Evolutionary conservation across 1,140 invertebrate genomes (phyloP), one percentile per base, ranked within the genome.

Genomic region (Diplogasteroides magnus): DNA sequence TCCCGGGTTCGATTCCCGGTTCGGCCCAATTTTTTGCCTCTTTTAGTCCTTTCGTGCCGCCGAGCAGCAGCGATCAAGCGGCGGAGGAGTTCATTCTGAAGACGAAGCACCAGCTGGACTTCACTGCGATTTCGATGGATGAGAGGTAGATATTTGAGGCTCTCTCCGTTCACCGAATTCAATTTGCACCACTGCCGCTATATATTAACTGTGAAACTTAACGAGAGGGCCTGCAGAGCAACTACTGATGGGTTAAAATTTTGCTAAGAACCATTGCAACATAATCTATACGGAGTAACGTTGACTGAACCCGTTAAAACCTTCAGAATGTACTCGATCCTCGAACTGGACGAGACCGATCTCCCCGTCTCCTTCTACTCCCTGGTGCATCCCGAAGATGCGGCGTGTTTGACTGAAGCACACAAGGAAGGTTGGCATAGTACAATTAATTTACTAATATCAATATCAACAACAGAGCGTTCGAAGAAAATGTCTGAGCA

Each of bases 1-100:
- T 84, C 83, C 83, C 83, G 84, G 83, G 83, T 85, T 85, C 83
- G 77, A 84, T 71, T 69, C 68, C 68, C 68, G 68, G 68, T 69
- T 69, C 68, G 68, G 68, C 68, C 68, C 68, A 69, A 19, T 48
- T 11, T 48, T 19, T 6, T 19, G 37, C 37, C 6, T 6, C 1
- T 69, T 71, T 26, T 28, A 97, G 94, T 1, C 96, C 96, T 0
- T 98, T 98, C 81, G 95, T 96, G 0, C 95, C 95, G 14, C 91
- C 93, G 1, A 92, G 91, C 57, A 85, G 92, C 13, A 84, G 92
- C 25, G 91, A 93, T 83, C 90, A 92, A 76, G 91, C 91, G 2
- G 91, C 92, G 79, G 92, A 94, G 81, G 93, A 97, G 85, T 90
- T 94, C 69, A 94, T 96, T 89, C 97, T 98, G 86, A 98, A 98